Base-by-base conservation (phyloP, 2,113 vertebrate genomes). In the Thalassoma bifasciatum region DNA sequence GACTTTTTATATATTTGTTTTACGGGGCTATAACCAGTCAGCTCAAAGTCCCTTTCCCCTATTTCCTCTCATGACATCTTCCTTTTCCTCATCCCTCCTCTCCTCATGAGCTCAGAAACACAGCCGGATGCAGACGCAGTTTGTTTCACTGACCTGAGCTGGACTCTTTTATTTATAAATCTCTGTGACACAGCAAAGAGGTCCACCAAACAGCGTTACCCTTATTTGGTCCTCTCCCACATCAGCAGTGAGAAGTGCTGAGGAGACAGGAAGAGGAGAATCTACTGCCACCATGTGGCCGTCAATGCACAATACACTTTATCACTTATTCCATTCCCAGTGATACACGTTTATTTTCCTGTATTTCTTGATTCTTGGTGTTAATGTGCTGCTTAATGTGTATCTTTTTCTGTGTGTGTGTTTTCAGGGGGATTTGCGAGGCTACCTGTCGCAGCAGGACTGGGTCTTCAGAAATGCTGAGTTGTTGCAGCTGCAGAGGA, bases 391-490 rank as follows among this genome's bases (percentile, higher is more conserved):
- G 30, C 73, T 42, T 16, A 12, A 36, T 1, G 16, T 38, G 42
- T 53, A 9, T 34, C 11, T 70, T 79, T 1, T 81, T 79, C 1
- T 71, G 22, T 84, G 26, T 84, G 51, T 65, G 23, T 85, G 24
- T 71, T 63, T 88, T 34, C 95, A 99, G 97, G 98, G 98, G 5
- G 97, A 99, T 88, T 89, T 99, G 79, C 97, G 96, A 77, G 94
- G 94, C 13, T 97, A 97, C 0, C 92, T 94, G 80, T 93, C 88
- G 53, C 96, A 97, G 91, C 95, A 96, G 68, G 96, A 98, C 34
- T 96, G 93, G 75, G 50, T 95, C 13, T 93, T 94, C 72, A 93
- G 95, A 57, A 97, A 95, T 0, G 91, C 95, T 8, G 96, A 96
- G 90, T 88, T 96, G 64, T 94, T 97, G 75, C 93, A 94, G 86